phyloP scores from a whole-genome alignment of 2,113 vertebrate species.

The Ardeotis arabs region DNA sequence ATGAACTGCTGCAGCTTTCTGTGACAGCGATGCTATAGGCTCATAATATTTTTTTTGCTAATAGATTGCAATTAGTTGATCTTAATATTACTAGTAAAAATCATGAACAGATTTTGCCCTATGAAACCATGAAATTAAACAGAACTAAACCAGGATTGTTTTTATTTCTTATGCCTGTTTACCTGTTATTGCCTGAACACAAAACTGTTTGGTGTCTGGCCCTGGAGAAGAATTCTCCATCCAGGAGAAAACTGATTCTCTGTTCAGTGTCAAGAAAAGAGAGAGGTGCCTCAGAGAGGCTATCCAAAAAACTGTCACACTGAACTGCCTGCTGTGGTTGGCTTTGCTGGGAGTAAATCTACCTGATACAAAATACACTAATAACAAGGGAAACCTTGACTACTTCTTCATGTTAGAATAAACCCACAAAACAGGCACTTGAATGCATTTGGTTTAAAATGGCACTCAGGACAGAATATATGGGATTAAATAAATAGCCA shows the following conservation, averaged over 20 bases:
- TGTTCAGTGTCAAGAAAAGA: background rate
- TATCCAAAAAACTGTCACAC: background rate
- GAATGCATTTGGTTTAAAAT: background rate
- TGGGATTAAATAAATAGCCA: background rate
- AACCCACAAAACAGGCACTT: background rate
- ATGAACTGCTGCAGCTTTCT: background rate
- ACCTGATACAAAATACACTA: background rate
- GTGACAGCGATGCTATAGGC: too few relatives aligned
- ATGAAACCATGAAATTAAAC: background rate
- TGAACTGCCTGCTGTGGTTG: background rate
- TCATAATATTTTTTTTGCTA: background rate
- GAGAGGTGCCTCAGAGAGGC: background rate
- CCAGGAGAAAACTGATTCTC: background rate
- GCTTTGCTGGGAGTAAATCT: background rate
- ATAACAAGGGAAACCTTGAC: background rate
- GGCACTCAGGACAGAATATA: background rate
- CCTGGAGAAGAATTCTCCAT: background rate
- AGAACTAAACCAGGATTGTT: background rate
- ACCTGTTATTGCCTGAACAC: background rate
- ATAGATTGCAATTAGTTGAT: background rate
- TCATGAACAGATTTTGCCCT: background rate
- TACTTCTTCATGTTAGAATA: background rate
- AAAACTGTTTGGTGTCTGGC: background rate
- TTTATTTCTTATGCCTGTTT: background rate
- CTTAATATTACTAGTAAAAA: background rate